Evolutionary conservation across 2,888 invertebrate species (phyloP).

Genomic region (Papilio gigon): DNA sequence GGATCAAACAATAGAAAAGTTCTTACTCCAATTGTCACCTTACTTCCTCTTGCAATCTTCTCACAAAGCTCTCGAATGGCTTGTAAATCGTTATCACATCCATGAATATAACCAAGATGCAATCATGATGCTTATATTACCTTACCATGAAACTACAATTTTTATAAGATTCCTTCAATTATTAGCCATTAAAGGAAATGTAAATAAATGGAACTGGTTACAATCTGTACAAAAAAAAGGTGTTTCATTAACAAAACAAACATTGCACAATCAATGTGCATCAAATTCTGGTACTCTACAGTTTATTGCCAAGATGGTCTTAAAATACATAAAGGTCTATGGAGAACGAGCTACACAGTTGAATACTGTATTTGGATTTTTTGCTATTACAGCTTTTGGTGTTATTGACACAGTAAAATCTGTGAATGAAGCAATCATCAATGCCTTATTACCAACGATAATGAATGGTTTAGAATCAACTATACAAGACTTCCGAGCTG

Average conservation of each 20-base stretch:
- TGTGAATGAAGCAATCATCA: constrained; percentile 85
- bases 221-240: constrained; percentile 88
- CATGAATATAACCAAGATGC: constrained; percentile 93
- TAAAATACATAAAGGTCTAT: constrained; percentile 82
- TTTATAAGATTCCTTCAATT: constrained; percentile 92
- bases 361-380: constrained; percentile 90
- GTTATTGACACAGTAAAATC: constrained; percentile 82
- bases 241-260: constrained; percentile 86
- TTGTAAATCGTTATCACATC: constrained; percentile 93
- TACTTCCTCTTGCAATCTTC: constrained; percentile 91
- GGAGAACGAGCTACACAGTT: constrained; percentile 83
- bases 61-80: constrained; percentile 97
- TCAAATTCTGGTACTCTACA: constrained; percentile 68
- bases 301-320: constrained; percentile 62
- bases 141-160: constrained; percentile 95
- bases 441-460: constrained; percentile 87
- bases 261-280: constrained; percentile 88
- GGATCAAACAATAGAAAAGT: constrained; percentile 88
- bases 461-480: constrained; percentile 86
- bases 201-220: constrained; percentile 90
- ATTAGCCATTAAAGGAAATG: constrained; percentile 83
- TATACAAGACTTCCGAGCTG: constrained; percentile 87
- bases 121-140: constrained; percentile 90
- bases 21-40: constrained; percentile 91
- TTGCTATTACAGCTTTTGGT: constrained; percentile 88